Base-by-base conservation (phyloP, 2,797 vertebrate species). In the Myotis pilosus region DNA sequence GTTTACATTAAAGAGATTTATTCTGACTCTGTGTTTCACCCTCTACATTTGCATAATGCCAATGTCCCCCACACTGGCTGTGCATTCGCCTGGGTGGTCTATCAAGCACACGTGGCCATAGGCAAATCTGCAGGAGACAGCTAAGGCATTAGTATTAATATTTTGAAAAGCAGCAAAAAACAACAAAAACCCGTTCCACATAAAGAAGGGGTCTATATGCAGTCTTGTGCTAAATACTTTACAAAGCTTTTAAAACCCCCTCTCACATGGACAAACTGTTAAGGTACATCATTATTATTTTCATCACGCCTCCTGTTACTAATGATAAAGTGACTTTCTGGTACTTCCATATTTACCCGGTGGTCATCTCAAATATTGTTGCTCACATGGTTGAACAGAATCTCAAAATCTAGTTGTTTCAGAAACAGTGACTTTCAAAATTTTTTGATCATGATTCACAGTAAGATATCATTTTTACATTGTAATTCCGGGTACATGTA, bases 1-100 rank as follows among this genome's bases (percentile, higher is more conserved):
- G 79, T 53, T 90, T 68, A 60, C n/a, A 75, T 86, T 23, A 86
- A 81, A 12, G 47, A 90, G 41, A 41, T 87, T 78, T 90, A 94
- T 64, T 95, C 55, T n/a, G 78, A 57, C 6, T 47, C 69, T 60
- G n/a, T 75, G 20, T 71, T 76, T 79, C 66, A 36, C 41, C 60
- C 72, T 55, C 79, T 57, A n/a, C 23, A 83, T 94, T 94, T 88
- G 78, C 68, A 72, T 85, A 68, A 28, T 60, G 62, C 20, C 68
- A 20, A 5, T 71, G 72, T 80, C 51, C 30, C 80, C 25, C 25
- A 2, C 49, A 30, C 12, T 33, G 41, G 68, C 72, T 84, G 5
- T 76, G 15, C 44, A 12, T 15, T 47, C 8, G 22, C 22, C 51
- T 55, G 3, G 25, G 19, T 12, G 2, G 4, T 83, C 23, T 36